These are phyloP conservation scores for Charadrius vociferus DNA, from an alignment of 2,113 vertebrate species.

Conservation along the genomic window DNA sequence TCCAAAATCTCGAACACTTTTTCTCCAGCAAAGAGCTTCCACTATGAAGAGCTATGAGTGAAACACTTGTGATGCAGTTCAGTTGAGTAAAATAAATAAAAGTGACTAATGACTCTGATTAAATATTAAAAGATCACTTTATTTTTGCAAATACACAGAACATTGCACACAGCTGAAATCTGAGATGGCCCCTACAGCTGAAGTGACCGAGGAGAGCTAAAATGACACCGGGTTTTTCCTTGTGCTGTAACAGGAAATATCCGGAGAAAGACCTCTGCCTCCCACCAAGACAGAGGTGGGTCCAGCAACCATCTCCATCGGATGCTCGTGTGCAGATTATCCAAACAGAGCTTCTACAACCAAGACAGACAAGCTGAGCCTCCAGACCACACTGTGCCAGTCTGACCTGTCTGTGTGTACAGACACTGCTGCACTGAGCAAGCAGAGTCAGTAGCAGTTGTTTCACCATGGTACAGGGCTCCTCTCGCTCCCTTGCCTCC, in stretches of 20 bases:
- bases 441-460: background rate
- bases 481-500: background rate
- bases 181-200: background rate
- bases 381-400: background rate
- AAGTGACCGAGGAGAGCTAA: background rate
- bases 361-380: background rate
- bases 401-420: background rate
- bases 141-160: background rate
- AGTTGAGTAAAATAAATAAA: slow-evolving; percentile 59
- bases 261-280: background rate
- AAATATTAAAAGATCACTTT: slow-evolving; percentile 44
- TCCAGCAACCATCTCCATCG: background rate
- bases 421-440: background rate
- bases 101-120: slow-evolving; percentile 37
- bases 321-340: background rate
- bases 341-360: background rate
- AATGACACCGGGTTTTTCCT: background rate
- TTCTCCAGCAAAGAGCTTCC: background rate
- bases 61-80: slow-evolving; percentile 29
- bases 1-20: background rate
- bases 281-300: background rate
- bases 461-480: background rate
- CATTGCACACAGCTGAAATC: background rate
- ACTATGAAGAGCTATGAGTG: background rate
- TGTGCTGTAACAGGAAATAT: background rate